phyloP scores from a whole-genome alignment of 2,113 vertebrate species.

The Barbus barbus region DNA sequence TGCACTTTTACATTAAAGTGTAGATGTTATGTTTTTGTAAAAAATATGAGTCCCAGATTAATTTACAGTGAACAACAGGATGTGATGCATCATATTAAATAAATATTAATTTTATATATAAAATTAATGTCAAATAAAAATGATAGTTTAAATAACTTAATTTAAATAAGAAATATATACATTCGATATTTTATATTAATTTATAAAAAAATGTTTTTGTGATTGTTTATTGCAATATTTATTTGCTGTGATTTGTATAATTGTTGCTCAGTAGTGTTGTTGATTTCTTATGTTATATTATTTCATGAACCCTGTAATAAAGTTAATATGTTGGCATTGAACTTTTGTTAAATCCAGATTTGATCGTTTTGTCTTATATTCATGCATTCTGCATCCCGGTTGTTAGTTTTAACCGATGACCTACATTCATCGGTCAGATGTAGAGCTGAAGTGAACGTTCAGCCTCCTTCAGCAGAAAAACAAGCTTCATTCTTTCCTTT shows the following conservation, averaged over 20 bases:
- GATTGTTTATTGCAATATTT: background rate
- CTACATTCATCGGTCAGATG: background rate
- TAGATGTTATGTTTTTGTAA: background rate
- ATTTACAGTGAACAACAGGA: background rate
- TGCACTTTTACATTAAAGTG: background rate
- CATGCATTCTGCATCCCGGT: background rate
- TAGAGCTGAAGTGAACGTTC: conserved; percentile 4
- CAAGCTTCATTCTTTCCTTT: background rate
- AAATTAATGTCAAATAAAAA: too few species aligned
- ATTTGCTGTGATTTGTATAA: background rate
- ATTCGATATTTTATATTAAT: too few species aligned
- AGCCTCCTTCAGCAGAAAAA: conserved; percentile 11
- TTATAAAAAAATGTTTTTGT: background rate
- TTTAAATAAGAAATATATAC: too few species aligned
- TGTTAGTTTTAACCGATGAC: background rate
- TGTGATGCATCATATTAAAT: background rate
- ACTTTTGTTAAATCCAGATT: background rate
- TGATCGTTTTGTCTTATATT: background rate
- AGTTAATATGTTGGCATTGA: background rate
- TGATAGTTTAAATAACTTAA: too few species aligned
- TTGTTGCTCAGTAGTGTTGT: background rate
- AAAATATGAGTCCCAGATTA: background rate
- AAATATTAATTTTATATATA: background rate
- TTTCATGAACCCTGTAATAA: background rate
- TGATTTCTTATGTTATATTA: background rate